Conservation (phyloP, 1,140 invertebrate species). For the Sinella curviseta region DNA sequence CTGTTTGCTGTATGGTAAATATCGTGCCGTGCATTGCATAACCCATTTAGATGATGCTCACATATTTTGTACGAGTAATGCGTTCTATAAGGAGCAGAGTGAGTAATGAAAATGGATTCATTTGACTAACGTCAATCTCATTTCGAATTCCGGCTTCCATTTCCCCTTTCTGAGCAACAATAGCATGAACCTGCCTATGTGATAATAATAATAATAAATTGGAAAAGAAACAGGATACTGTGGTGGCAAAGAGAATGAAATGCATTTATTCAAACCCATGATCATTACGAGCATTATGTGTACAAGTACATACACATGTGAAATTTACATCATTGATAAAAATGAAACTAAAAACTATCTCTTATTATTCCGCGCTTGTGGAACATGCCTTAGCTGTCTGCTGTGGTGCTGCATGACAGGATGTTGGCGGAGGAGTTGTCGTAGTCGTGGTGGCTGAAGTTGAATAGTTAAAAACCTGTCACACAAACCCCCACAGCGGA, state of each 20-base stretch:
- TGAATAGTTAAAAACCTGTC: no score
- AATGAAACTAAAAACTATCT: no score
- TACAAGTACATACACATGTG: no score
- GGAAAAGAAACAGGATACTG: background rate
- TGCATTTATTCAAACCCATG: constrained; percentile 6
- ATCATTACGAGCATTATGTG: background rate
- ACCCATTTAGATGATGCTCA: background rate
- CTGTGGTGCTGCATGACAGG: no score
- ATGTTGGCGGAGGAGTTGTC: no score
- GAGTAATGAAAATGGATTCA: constrained; percentile 25
- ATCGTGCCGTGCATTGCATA: no score
- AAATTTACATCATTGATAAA: no score
- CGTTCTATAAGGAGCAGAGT: background rate
- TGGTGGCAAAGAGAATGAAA: background rate
- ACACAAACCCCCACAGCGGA: no score
- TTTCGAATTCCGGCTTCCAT: constrained; percentile 20
- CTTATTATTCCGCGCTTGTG: no score
- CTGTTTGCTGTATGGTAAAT: no score
- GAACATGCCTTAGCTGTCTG: no score
- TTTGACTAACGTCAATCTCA: constrained; percentile 20
- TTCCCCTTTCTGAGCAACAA: background rate
- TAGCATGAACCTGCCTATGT: background rate
- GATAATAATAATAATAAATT: background rate
- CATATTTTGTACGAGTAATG: background rate
- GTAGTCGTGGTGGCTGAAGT: no score